Evolutionary conservation across 2,888 invertebrate species (phyloP), one percentile per base, ranked within the genome.

Genomic region (Polietes domitor): DNA sequence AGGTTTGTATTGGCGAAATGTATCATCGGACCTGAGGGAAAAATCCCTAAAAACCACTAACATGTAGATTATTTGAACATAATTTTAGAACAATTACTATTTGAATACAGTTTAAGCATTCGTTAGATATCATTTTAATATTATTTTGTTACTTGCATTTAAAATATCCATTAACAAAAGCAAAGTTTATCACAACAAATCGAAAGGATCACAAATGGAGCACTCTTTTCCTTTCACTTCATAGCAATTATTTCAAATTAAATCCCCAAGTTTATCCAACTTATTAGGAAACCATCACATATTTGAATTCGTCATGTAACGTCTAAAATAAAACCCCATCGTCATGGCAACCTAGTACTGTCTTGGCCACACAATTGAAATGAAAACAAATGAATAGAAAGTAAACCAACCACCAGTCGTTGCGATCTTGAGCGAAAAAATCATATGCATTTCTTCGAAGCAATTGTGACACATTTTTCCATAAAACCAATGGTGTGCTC

Each of bases 401-500:
- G 28, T 28, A 61, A 58, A 26, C 58, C 58, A 58, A 58, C n/a
- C 1, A 2, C 32, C 4, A 32, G 47, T 9, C 1, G 21, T 21
- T 2, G 21, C 53, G 21, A 53, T 50, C 19, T 7, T 17, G n/a
- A 63, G 28, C 10, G 32, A 4, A 65, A 21, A 65, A 3, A 4
- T 28, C 12, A 26, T 19, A 65, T 32, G 1, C 28, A 28, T 63
- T 17, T 63, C 28, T 32, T 58, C 32, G 28, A 10, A 17, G 9
- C 17, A 65, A 6, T 41, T 41, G 41, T 37, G 65, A 41, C 21
- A 65, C 37, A 65, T 63, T 63, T 63, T 4, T 41, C 19, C 65
- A n/a, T 0, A 17, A 63, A 58, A 12, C 9, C 15, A 55, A 19
- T 6, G 4, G 4, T 55, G 7, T 24, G 10, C 10, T 55, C 53